Evolutionary conservation across 2,888 invertebrate species (phyloP).

Genomic region (Dendrolimus pini): DNA sequence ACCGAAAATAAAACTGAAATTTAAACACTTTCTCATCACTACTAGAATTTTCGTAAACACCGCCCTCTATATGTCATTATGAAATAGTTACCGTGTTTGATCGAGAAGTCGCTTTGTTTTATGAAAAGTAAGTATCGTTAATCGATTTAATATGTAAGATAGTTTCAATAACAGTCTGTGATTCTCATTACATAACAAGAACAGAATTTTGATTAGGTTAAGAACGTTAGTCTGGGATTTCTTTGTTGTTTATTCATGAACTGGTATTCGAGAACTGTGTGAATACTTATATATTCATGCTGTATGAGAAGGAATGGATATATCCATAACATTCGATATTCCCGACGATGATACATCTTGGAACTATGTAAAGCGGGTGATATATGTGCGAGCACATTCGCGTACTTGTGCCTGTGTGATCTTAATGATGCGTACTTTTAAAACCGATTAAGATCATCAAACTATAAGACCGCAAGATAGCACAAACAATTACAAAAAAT

Average conservation of each 20-base stretch:
- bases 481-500: no score
- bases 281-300: no score
- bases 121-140: not conserved
- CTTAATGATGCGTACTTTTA: no score
- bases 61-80: slow-evolving; percentile 16
- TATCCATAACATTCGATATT: no score
- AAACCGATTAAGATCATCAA: no score
- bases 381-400: no score
- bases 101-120: slow-evolving; percentile 24
- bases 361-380: no score
- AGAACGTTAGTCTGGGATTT: slow-evolving; percentile 11
- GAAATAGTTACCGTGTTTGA: slow-evolving; percentile 34
- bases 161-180: slow-evolving; percentile 28
- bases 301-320: no score
- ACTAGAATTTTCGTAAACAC: not conserved
- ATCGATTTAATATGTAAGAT: slow-evolving; percentile 4
- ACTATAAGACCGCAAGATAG: no score
- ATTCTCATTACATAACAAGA: slow-evolving; percentile 20
- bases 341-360: no score
- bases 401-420: no score
- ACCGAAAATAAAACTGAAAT: not conserved
- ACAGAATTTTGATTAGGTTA: slow-evolving; percentile 19
- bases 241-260: not conserved
- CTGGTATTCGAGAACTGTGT: no score
- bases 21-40: not conserved